Evolutionary conservation across 2,888 invertebrate genomes (phyloP).

Genomic region (Coleophora flavipennella): DNA sequence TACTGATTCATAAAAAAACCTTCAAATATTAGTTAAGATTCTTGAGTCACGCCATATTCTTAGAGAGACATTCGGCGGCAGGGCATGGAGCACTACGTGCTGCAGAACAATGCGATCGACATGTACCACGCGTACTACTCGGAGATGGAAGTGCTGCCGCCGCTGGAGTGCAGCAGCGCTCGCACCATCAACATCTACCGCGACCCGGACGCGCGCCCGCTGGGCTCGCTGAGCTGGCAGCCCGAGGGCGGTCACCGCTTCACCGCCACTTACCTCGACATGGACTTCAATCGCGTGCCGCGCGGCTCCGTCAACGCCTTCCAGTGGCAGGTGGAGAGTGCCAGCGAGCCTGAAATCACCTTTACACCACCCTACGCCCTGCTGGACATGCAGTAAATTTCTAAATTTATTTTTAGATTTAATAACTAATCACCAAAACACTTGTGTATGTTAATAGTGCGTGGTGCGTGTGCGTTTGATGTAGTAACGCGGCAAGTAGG

Average conservation of each 20-base stretch:
- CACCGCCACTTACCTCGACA: conserved; percentile 86
- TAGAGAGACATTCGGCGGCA: conserved; percentile 41
- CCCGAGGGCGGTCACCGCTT: conserved; percentile 85
- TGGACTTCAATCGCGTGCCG: conserved; percentile 76
- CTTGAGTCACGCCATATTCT: too few species aligned
- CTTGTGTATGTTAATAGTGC: too few species aligned
- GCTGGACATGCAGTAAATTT: conserved; percentile 81
- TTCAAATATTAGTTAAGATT: too few species aligned
- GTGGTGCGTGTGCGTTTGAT: too few species aligned
- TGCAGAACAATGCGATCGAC: conserved; percentile 93
- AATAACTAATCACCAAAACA: too few species aligned
- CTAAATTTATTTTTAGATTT: too few species aligned
- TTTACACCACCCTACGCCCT: conserved; percentile 80
- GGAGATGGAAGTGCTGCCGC: conserved; percentile 76
- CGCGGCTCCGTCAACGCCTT: conserved; percentile 57
- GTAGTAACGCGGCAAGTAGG: too few species aligned
- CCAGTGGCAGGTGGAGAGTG: conserved; percentile 94
- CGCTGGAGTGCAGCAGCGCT: conserved; percentile 76
- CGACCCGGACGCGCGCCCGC: conserved; percentile 76
- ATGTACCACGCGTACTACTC: conserved; percentile 92
- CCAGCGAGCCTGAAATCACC: conserved; percentile 80
- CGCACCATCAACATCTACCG: conserved; percentile 89
- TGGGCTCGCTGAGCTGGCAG: conserved; percentile 88
- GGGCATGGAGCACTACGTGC: conserved; percentile 87
- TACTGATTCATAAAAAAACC: too few species aligned